These are phyloP conservation scores for Albula goreensis DNA, from an alignment of 2,113 vertebrate genomes.

Conservation along the genomic window DNA sequence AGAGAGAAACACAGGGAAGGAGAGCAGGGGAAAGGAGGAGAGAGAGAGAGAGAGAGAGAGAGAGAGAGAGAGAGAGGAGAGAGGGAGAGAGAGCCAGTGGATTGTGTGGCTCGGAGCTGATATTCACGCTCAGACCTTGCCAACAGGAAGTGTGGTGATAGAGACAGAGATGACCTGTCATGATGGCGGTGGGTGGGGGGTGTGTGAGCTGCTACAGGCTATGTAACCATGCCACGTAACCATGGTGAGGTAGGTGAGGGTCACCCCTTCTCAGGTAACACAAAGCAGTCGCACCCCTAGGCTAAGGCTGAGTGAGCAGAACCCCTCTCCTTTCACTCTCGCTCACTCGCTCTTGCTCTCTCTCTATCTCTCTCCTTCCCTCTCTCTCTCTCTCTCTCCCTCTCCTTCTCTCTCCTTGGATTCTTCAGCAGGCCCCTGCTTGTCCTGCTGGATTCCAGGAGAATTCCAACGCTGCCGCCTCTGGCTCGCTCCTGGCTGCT, in stretches of 20 bases:
- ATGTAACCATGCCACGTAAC: constrained; percentile 23
- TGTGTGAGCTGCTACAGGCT: background rate
- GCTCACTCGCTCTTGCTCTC: background rate
- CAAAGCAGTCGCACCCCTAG: background rate
- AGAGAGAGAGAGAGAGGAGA: background rate
- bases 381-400: background rate
- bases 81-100: background rate
- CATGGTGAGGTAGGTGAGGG: constrained; percentile 36
- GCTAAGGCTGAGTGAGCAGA: constrained; percentile 7
- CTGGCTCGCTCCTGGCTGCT: background rate
- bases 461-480: constrained; percentile 37
- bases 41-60: background rate
- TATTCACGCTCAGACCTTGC: background rate
- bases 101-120: background rate
- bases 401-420: constrained; percentile 46
- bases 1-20: too few species aligned
- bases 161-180: background rate
- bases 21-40: background rate
- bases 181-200: background rate
- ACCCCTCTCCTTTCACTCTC: background rate
- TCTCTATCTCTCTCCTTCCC: background rate
- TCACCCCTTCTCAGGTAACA: constrained; percentile 35
- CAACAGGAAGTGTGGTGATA: background rate
- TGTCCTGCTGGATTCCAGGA: constrained; percentile 44
- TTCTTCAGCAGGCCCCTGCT: constrained; percentile 65